Evolutionary conservation across 2,113 vertebrate species (phyloP), one percentile per base, ranked within the genome.

Genomic region (Chloroceryle aenea): DNA sequence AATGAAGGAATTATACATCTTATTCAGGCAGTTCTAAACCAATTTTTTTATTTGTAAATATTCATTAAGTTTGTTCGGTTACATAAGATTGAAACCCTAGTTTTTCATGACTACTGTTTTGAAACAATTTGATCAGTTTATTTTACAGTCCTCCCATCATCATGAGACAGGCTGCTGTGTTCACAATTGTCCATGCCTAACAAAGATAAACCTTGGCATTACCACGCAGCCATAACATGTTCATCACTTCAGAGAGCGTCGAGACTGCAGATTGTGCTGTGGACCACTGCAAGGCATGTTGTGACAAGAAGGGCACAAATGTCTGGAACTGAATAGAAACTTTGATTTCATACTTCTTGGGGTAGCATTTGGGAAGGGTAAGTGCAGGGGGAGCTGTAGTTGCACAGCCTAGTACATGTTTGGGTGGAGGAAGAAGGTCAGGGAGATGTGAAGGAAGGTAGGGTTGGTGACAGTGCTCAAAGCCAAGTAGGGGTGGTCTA

Each of bases 221-320:
- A 7, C 6, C 0, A 0, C 14, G 3, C 23, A 74, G 18, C 23
- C 68, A 42, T 26, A 50, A 63, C 53, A 47, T 2, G 1, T 53
- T 66, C 34, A 38, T 38, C 29, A 1, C 53, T 52, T 68, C 26
- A 26, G 52, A 62, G n/a, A 56, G 26, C 0, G 11, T 7, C 52
- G 47, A 50, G 40, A 10, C 19, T n/a, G 47, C 12, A 55, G 36
- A 52, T 0, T 2, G 32, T 14, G 27, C 38, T 9, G 1, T 32
- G 50, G n/a, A 22, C 7, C 15, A 4, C 18, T 36, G 42, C n/a
- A 38, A 63, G 55, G 29, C 10, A 2, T 5, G 15, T 13, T 13
- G 10, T 20, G 32, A 72, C 4, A 2, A 80, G n/a, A 1, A 0
- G 19, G 12, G 3, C 14, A 21, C 15, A 2, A 23, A 30, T 4